Conservation (phyloP, 2,797 vertebrate species). For the Lacerta agilis region DNA sequence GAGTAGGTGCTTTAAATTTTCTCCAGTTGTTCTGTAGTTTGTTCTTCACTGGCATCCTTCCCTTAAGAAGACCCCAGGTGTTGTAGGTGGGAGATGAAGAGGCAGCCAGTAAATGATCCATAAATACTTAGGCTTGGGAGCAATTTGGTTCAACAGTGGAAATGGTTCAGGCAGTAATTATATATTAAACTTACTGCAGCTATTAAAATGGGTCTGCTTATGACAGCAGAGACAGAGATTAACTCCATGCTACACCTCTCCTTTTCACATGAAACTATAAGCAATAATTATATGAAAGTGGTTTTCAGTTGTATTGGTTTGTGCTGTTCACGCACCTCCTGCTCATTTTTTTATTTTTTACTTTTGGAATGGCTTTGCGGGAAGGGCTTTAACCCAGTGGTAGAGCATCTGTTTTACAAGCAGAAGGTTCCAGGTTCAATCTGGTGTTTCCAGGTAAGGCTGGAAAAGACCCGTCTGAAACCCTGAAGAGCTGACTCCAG, state of each 20-base stretch:
- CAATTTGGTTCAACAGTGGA: too few relatives aligned
- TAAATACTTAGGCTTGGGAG: neutral
- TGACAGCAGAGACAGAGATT: neutral
- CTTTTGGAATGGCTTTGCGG: neutral
- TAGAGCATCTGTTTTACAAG: too few relatives aligned
- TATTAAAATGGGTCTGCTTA: neutral
- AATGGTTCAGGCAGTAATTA: neutral
- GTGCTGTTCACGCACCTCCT: neutral
- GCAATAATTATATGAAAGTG: neutral
- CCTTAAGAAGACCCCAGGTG: neutral
- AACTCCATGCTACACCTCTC: neutral
- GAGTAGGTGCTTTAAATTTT: neutral
- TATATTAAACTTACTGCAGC: neutral
- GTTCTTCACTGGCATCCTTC: neutral
- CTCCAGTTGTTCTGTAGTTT: neutral
- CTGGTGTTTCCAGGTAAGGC: too few relatives aligned
- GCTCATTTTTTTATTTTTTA: neutral
- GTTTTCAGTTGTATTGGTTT: neutral
- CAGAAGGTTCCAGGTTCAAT: too few relatives aligned
- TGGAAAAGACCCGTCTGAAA: too few relatives aligned
- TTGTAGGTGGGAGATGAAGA: neutral
- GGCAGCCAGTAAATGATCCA: neutral
- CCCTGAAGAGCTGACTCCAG: neutral
- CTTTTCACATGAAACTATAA: neutral
- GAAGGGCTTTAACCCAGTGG: neutral